Conservation (phyloP, 1,140 invertebrate species). For the Drosophila pruinosa region DNA sequence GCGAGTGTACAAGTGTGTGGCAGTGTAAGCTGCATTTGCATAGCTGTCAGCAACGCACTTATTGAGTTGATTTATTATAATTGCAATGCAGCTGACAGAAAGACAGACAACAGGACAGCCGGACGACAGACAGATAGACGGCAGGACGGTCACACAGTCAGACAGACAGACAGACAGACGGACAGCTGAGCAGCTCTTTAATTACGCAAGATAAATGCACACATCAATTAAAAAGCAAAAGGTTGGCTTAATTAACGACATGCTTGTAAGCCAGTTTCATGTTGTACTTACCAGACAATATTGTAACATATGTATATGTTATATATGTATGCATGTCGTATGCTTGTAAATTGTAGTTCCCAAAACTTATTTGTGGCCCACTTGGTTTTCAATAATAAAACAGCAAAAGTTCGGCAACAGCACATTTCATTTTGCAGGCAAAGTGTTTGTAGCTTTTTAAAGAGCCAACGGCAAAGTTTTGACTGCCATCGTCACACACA, state of each 20-base stretch:
- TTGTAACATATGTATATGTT: neutral
- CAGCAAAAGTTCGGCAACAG: slow-evolving; percentile 29
- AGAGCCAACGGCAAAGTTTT: slow-evolving; percentile 42
- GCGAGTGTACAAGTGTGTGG: slow-evolving; percentile 34
- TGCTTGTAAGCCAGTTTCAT: slow-evolving; percentile 30
- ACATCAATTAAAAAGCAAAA: slow-evolving; percentile 19
- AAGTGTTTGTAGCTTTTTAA: slow-evolving; percentile 33
- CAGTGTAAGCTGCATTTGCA: slow-evolving; percentile 62
- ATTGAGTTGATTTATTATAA: slow-evolving; percentile 80
- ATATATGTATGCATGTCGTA: neutral
- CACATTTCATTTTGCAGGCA: slow-evolving; percentile 39
- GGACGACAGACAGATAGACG: neutral
- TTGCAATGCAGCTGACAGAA: slow-evolving; percentile 71
- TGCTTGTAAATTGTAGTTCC: slow-evolving; percentile 14
- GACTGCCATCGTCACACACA: neutral
- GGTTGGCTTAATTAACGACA: slow-evolving; percentile 39
- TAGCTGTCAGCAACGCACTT: slow-evolving; percentile 46
- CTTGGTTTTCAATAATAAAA: slow-evolving; percentile 34
- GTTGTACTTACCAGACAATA: slow-evolving; percentile 12
- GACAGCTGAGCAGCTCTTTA: slow-evolving; percentile 22
- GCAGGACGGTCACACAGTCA: no score
- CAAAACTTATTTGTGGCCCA: slow-evolving; percentile 15
- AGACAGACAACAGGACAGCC: neutral
- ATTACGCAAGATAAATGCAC: slow-evolving; percentile 15
- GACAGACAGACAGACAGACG: neutral